Evolutionary conservation across 92 coral and sea anemone species (phyloP).

Genomic region (Meandrina meandrites): DNA sequence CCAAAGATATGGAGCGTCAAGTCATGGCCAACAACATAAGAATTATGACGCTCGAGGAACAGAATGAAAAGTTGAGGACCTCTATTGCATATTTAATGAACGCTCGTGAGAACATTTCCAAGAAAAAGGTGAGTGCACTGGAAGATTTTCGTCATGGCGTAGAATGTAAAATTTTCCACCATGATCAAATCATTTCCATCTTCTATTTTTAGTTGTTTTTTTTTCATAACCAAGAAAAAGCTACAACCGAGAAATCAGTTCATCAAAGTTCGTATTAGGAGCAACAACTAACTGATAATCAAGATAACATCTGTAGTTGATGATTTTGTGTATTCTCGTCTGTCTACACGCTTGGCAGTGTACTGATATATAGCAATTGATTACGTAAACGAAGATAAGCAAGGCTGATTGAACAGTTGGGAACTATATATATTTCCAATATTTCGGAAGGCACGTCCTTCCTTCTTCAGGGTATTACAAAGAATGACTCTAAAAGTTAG

Average conservation of each 20-base stretch:
- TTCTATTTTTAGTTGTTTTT: background rate
- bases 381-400: no score
- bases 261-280: no score
- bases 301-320: no score
- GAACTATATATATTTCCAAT: no score
- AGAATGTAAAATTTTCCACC: background rate
- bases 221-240: background rate
- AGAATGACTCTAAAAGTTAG: no score
- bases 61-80: conserved; percentile 92
- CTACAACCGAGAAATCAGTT: background rate
- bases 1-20: conserved; percentile 91
- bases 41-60: conserved; percentile 81
- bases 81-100: conserved; percentile 79
- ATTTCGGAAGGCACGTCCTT: no score
- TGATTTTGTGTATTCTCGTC: no score
- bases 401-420: no score
- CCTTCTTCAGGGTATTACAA: no score
- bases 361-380: no score
- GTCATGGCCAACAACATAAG: conserved; percentile 93
- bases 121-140: conserved; percentile 63
- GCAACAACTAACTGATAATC: no score
- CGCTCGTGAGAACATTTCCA: conserved; percentile 55
- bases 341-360: no score
- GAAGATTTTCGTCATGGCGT: background rate
- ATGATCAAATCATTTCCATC: background rate